Conservation (phyloP, 1,140 invertebrate genomes). For the Drosophila chauvacae region DNA sequence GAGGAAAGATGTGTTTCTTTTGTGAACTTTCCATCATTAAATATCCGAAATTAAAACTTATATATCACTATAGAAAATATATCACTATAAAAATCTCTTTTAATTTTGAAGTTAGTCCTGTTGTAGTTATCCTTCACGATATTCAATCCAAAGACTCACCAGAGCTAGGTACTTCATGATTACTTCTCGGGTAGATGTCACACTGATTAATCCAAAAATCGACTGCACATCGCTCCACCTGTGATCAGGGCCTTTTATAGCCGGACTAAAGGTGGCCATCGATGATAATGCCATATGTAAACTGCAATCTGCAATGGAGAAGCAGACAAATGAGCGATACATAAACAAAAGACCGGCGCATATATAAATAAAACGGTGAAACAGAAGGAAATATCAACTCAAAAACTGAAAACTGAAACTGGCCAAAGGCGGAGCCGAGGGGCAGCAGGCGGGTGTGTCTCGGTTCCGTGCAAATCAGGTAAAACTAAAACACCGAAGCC, state of each 20-base stretch:
- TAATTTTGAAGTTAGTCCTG: background rate
- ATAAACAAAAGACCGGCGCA: slow-evolving; percentile 72
- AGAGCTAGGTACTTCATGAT: slow-evolving; percentile 76
- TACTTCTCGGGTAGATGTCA: slow-evolving; percentile 37
- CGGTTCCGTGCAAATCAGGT: slow-evolving; percentile 14
- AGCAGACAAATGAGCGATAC: slow-evolving; percentile 60
- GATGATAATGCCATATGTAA: slow-evolving; percentile 76
- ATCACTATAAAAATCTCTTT: background rate
- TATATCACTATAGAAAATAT: background rate
- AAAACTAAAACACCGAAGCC: slow-evolving; percentile 35
- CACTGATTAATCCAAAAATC: slow-evolving; percentile 71
- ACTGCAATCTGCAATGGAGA: slow-evolving; percentile 65
- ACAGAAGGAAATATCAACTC: slow-evolving; percentile 35
- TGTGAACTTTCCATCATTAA: no score
- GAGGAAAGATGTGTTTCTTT: background rate
- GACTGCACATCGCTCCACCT: slow-evolving; percentile 58
- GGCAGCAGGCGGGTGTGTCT: slow-evolving; percentile 11
- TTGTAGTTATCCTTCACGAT: background rate
- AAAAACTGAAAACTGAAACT: slow-evolving; percentile 22
- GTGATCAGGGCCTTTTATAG: slow-evolving; percentile 64
- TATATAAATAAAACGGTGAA: slow-evolving; percentile 56
- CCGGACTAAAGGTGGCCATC: slow-evolving; percentile 29
- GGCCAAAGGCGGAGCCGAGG: slow-evolving; percentile 30
- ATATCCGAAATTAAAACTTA: background rate
- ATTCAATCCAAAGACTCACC: slow-evolving; percentile 50